Evolutionary conservation across 2,797 vertebrate genomes (phyloP), one percentile per base, ranked within the genome.

Genomic region (Melanotaenia parkinsoni): DNA sequence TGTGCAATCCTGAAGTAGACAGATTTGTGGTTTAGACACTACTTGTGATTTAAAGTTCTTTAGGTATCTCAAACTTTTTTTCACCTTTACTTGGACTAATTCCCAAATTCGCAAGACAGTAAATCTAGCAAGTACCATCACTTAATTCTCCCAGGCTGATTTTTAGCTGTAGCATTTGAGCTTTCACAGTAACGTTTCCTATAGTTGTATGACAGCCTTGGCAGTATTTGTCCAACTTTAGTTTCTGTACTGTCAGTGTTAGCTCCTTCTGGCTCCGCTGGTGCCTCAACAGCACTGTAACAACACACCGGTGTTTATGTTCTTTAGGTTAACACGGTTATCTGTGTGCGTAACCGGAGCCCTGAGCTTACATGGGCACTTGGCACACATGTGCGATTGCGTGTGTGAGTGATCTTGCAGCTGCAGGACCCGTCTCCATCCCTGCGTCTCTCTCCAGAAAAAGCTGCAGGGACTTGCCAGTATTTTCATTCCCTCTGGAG

Each of bases 401-500:
- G 38, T 86, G 72, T 69, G 62, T 62, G 67, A 63, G 73, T 43
- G 80, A 78, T 87, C 79, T 57, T 78, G 88, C 92, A 92, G 89
- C 91, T 92, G 92, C 88, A 88, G 83, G 74, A 80, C 74, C 67
- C 58, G 61, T 78, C 81, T 81, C 67, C 61, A 60, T 65, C 63
- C 74, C 61, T 14, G 9, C 45, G 38, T 76, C 78, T 84, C 78
- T 76, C 86, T 85, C 79, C 81, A 83, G 80, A 81, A 86, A 79
- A 90, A 93, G 91, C 91, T 94, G 94, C 90, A 92, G 91, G 90
- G 93, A 94, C 93, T 94, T 92, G 93, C 93, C 93, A 92, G 89
- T 95, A 94, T 95, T 94, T 94, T 95, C 93, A 93, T 95, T 95
- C 92, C 90, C 91, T 93, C 91, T 93, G 79, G 88, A 94, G 93